phyloP scores from a whole-genome alignment of 2,888 invertebrate species.

The Polydesmus complanatus region DNA sequence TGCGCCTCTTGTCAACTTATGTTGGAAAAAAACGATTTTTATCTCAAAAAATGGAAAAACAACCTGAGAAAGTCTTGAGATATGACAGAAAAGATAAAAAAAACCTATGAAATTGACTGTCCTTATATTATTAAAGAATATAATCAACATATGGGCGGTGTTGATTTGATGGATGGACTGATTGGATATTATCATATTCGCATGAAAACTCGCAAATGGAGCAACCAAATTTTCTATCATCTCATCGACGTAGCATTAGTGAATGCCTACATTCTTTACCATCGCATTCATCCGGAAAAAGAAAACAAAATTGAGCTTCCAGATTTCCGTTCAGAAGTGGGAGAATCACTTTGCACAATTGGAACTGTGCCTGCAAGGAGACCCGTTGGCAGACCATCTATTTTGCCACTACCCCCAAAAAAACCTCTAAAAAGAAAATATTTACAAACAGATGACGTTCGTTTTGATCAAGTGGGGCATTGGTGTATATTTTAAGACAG shows the following conservation, averaged over 20 bases:
- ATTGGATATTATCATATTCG: slow-evolving; percentile 7
- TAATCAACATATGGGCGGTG: slow-evolving; percentile 23
- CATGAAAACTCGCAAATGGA: slow-evolving; percentile 11
- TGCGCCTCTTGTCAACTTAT: neutral
- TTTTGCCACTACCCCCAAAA: too few species aligned
- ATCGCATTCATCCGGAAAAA: neutral
- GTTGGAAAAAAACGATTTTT: too few species aligned
- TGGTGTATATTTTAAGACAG: too few species aligned
- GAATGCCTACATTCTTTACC: neutral
- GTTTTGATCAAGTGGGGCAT: too few species aligned
- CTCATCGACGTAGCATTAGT: slow-evolving; percentile 34
- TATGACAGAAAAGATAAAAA: neutral
- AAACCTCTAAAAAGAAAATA: too few species aligned
- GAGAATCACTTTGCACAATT: too few species aligned
- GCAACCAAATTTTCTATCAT: slow-evolving; percentile 30
- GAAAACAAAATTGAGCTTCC: too few species aligned
- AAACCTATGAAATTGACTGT: neutral
- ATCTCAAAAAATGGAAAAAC: too few species aligned
- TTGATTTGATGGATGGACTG: slow-evolving; percentile 9
- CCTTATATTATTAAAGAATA: slow-evolving; percentile 19
- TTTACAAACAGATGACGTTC: too few species aligned
- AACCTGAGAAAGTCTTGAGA: neutral
- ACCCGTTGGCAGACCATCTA: too few species aligned
- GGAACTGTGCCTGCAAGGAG: too few species aligned
- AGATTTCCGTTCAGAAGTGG: too few species aligned